Conservation (phyloP, 1,140 invertebrate genomes). For the Penaeus indicus region DNA sequence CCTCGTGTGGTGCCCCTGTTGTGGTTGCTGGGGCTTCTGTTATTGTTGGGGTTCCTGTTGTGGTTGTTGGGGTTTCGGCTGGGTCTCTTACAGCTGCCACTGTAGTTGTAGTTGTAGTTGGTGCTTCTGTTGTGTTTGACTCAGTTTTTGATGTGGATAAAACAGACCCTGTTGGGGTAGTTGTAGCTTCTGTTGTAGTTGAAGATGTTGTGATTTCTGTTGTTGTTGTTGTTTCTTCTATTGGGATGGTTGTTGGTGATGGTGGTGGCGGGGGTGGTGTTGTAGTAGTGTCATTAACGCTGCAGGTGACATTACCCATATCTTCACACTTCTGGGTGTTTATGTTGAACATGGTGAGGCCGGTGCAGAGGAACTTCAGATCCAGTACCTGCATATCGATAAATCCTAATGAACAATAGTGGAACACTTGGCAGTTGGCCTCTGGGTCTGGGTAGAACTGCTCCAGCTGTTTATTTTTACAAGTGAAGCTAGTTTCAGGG, state of each 20-base stretch:
- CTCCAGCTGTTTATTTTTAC: conserved; percentile 74
- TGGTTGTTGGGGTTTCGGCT: background rate
- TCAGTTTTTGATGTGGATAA: too few relatives aligned
- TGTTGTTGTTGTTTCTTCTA: conserved; percentile 10
- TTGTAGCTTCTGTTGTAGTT: conserved; percentile 20
- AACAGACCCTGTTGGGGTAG: background rate
- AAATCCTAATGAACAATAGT: conserved; percentile 76
- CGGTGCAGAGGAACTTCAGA: conserved; percentile 76
- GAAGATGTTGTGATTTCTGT: conserved; percentile 23
- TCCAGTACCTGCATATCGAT: conserved; percentile 74
- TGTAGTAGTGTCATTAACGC: background rate
- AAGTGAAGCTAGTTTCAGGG: conserved; percentile 72
- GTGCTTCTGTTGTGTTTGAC: background rate
- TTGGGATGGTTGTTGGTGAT: background rate
- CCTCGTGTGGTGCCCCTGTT: background rate
- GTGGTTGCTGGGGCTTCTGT: background rate
- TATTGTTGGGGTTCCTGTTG: background rate
- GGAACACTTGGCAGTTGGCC: conserved; percentile 75
- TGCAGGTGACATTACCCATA: conserved; percentile 57
- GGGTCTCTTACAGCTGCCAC: background rate
- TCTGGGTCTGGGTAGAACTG: conserved; percentile 74
- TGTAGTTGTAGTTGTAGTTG: conserved; percentile 15
- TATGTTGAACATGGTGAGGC: conserved; percentile 75
- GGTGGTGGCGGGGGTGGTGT: conserved; percentile 23
- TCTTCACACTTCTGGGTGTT: conserved; percentile 73